Evolutionary conservation across 2,797 vertebrate species (phyloP).

Genomic region (Megaceryle alcyon): DNA sequence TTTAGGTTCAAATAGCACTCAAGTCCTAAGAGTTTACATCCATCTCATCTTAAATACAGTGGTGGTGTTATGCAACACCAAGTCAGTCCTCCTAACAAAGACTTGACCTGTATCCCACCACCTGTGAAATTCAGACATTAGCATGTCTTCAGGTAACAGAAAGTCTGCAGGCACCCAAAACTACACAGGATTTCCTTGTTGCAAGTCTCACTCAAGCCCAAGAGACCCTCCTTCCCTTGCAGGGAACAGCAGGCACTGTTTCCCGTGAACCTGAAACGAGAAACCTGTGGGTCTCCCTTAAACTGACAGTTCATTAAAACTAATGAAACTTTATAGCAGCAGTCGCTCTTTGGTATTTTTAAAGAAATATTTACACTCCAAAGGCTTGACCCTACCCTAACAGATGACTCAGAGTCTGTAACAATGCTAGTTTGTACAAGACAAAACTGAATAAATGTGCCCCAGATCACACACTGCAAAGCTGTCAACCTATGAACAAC

Average conservation of each 20-base stretch:
- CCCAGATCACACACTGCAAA: background rate
- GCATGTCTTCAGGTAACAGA: background rate
- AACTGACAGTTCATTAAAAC: background rate
- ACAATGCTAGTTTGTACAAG: background rate
- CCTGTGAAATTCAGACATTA: background rate
- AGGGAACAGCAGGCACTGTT: background rate
- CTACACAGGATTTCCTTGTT: background rate
- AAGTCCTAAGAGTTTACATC: background rate
- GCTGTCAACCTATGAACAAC: background rate
- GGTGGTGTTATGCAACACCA: background rate
- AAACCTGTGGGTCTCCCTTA: background rate
- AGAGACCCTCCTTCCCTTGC: background rate
- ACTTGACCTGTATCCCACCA: background rate
- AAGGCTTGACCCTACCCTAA: background rate
- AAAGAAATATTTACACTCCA: slow-evolving; percentile 7
- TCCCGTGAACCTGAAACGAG: background rate
- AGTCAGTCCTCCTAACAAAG: background rate
- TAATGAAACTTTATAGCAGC: background rate
- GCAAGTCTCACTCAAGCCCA: background rate
- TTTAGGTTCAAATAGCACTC: background rate
- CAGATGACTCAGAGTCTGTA: background rate
- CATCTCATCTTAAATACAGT: background rate
- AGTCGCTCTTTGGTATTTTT: background rate
- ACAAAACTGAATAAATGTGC: background rate
- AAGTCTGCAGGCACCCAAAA: background rate